Conservation (phyloP, 2,797 vertebrate species). For the Hemitrygon akajei region DNA sequence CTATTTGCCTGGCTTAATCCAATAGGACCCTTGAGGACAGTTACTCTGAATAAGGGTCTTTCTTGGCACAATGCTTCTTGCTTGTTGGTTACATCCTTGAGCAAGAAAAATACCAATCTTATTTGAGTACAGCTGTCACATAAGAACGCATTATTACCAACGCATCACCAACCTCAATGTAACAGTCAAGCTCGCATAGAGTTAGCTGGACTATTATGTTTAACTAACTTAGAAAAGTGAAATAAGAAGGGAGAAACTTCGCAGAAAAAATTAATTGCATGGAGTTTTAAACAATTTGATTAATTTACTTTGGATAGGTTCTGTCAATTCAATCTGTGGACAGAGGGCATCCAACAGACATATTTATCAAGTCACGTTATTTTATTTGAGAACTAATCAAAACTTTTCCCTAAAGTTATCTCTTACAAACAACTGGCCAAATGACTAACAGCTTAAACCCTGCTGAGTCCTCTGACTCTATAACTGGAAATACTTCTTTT, state of each 20-base stretch:
- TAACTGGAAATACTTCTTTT: not conserved
- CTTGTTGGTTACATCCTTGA: not conserved
- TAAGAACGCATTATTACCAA: not conserved
- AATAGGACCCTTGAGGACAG: not conserved
- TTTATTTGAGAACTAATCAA: not conserved
- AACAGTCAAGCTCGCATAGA: not conserved
- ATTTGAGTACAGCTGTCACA: not conserved
- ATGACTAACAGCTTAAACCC: not conserved
- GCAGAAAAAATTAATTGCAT: conserved; percentile 41
- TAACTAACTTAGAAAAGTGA: conserved; percentile 36
- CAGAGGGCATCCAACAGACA: not conserved
- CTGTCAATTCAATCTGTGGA: not conserved
- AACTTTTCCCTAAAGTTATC: not conserved
- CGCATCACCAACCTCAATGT: too few species aligned
- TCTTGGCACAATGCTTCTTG: not conserved
- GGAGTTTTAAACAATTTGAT: not conserved
- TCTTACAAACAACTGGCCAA: not conserved
- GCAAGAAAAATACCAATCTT: not conserved
- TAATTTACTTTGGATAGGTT: not conserved
- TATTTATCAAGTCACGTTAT: not conserved
- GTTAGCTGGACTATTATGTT: not conserved
- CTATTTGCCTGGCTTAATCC: not conserved
- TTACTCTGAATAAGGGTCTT: not conserved
- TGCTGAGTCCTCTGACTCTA: not conserved
- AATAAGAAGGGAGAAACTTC: conserved; percentile 40